Conservation (phyloP, 2,797 vertebrate genomes). For the Cossypha heuglini region DNA sequence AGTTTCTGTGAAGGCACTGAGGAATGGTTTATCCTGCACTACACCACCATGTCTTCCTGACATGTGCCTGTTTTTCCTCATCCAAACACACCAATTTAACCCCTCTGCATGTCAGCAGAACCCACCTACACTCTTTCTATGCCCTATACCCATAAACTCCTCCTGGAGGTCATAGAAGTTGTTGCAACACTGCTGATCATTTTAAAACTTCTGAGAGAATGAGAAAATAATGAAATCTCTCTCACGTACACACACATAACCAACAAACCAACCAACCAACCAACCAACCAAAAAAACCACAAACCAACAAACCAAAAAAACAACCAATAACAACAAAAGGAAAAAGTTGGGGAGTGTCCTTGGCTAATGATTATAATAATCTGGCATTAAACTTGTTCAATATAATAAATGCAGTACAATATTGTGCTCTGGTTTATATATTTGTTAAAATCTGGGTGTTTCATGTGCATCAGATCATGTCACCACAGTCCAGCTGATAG, state of each 20-base stretch:
- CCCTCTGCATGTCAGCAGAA: neutral
- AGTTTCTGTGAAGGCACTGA: neutral
- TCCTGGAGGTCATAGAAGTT: neutral
- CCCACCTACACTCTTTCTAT: no score
- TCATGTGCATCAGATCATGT: neutral
- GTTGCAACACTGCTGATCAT: neutral
- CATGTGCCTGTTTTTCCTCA: neutral
- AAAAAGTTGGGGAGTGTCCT: rapidly evolving
- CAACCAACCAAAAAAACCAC: neutral
- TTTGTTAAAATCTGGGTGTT: neutral
- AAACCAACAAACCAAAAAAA: no score
- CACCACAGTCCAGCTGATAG: neutral
- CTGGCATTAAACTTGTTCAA: neutral
- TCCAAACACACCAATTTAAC: neutral
- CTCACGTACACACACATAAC: no score
- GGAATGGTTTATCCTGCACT: neutral
- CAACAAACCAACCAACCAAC: neutral
- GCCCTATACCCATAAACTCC: neutral
- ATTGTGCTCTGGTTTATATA: neutral
- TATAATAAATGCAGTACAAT: neutral
- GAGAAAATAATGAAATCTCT: neutral
- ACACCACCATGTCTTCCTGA: neutral
- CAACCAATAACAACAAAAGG: no score
- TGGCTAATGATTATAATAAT: neutral
- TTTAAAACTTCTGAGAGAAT: neutral